Evolutionary conservation across 2,888 invertebrate genomes (phyloP), one percentile per base, ranked within the genome.

Genomic region (Synanthedon andrenaeformis): DNA sequence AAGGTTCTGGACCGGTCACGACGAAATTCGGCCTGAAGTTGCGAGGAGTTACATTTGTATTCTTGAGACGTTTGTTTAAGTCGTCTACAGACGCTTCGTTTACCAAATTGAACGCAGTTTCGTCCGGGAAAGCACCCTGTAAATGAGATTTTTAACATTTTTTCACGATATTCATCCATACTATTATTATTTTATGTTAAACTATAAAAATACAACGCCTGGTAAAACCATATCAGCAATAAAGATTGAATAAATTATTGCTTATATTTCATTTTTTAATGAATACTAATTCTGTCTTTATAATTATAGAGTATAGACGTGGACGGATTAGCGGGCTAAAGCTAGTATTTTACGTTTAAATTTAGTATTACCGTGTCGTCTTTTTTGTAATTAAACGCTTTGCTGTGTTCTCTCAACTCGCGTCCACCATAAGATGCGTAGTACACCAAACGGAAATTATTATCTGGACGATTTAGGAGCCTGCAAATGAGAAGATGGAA

Each of bases 1-100:
- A 91, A 0, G 92, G 74, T 51, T 76, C 63, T 1, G 89, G 83
- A 0, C 90, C 90, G 54, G 89, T 82, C 3, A 94, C 74, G 5
- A 93, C 82, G 62, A 94, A 92, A 73, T 93, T 94, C 0, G 92
- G 91, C 50, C 94, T 86, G 72, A 94, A 94, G 58, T 90, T 87
- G 10, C 83, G 75, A n/a, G 65, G 61, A 0, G 75, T 62, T 0
- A 93, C 89, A 4, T 86, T 76, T 11, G 58, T 53, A 42, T 83
- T 79, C 0, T 84, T 70, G 41, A 93, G 62, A 0, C 91, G 89
- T 1, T 72, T 79, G 67, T 93, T 93, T 42, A 94, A 70, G 42
- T 93, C 92, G 0, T 86, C 81, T 0, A 94, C 74, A 0, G 94
- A 94, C 0, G 90, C 86, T 53, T 90, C 88, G 64, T 92, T 91